These are phyloP conservation scores for Okamejei kenojei DNA, from an alignment of 2,797 vertebrate genomes.

Conservation along the genomic window DNA sequence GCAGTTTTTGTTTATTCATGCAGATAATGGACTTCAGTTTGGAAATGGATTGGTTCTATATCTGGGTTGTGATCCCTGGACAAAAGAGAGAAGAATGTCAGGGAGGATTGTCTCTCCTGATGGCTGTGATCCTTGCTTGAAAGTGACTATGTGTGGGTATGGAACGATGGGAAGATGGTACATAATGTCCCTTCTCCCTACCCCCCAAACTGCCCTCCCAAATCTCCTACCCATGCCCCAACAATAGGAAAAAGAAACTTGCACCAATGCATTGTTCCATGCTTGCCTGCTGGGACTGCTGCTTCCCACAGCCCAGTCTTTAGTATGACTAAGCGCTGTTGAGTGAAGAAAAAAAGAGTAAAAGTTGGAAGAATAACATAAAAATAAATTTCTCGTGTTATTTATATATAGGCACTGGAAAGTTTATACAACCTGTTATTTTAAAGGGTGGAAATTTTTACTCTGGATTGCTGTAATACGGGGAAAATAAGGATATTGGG, in stretches of 20 bases:
- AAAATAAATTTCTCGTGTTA: not conserved
- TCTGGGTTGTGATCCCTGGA: not conserved
- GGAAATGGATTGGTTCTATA: not conserved
- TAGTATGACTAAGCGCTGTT: not conserved
- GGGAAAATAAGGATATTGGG: not conserved
- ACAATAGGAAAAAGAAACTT: not conserved
- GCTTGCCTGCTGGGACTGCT: not conserved
- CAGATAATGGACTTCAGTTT: not conserved
- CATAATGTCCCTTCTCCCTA: not conserved
- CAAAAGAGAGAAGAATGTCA: not conserved
- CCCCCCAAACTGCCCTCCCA: too few relatives aligned
- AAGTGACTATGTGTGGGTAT: not conserved
- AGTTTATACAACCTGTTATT: not conserved
- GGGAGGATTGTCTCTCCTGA: not conserved
- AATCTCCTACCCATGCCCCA: too few relatives aligned
- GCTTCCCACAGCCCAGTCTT: not conserved
- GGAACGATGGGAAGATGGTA: not conserved
- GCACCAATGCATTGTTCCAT: not conserved
- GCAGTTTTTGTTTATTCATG: not conserved
- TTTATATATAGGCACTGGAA: not conserved
- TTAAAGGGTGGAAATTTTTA: not conserved
- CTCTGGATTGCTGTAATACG: not conserved
- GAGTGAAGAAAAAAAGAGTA: not conserved
- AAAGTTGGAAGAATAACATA: not conserved
- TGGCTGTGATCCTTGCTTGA: not conserved